Base-by-base conservation (phyloP, 2,888 invertebrate species). In the Cheilosia impressa region DNA sequence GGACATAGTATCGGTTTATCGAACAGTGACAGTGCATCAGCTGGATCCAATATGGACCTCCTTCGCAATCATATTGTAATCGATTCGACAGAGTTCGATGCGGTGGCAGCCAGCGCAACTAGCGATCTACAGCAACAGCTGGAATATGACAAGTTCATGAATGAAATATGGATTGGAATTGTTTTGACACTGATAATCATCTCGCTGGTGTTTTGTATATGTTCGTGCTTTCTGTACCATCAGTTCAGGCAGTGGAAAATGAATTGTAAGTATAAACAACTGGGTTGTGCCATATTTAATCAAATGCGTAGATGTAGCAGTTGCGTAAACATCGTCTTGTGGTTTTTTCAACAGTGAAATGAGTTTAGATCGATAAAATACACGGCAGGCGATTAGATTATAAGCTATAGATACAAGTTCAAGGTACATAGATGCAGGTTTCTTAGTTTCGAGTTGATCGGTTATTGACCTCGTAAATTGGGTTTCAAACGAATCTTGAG, bases 181-280 rank as follows among this genome's bases (percentile, higher is more conserved):
- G 94, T 94, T 41, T 90, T 95, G 65, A 94, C 94, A 17, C 90
- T 94, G 60, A 93, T 95, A 92, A 93, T 94, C 76, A 92, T 94
- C 53, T 94, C 94, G 88, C 94, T 94, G 92, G 93, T 94, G 52
- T 94, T 94, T 89, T 94, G 94, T 89, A 93, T 95, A 91, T 95
- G 94, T 89, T 93, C 94, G 87, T 95, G 94, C 90, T 93, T 94
- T 83, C 90, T 95, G 52, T 94, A 94, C 89, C 94, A 95, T 90
- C 94, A 94, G 89, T 94, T 94, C 90, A 93, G 94, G 87, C 93
- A 94, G 87, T 95, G 94, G 95, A 94, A 94, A 90, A 92, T 93
- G 87, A 93, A 93, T 90, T 94, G 94, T 94, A 91, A 93, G 94
- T 92, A 90, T 27, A 31, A 24, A 41, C 5, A 63, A 47, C 38